Conservation (phyloP, 2,888 invertebrate species). For the Pterostichus madidus region DNA sequence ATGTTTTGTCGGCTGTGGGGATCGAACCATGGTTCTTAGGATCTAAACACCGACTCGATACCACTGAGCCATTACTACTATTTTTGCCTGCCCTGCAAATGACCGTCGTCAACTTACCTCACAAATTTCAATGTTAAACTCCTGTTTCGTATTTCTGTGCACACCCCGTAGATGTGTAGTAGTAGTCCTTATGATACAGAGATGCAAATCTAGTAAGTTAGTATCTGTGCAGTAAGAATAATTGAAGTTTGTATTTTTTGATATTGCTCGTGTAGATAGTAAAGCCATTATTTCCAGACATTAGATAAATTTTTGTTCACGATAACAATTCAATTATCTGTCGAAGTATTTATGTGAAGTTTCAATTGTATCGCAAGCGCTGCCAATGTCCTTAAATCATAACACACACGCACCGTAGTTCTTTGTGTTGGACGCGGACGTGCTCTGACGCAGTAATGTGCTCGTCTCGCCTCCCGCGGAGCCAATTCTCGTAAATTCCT, state of each 20-base stretch:
- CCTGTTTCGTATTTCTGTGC: too few species aligned
- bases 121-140: too few species aligned
- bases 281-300: background rate
- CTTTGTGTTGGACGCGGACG: background rate
- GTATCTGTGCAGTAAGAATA: too few species aligned
- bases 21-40: too few species aligned
- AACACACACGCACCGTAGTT: background rate
- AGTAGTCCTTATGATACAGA: too few species aligned
- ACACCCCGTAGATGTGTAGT: too few species aligned
- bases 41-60: too few species aligned
- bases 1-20: too few species aligned
- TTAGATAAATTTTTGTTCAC: conserved; percentile 5
- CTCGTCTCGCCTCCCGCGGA: conserved; percentile 20
- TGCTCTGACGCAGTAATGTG: conserved; percentile 12
- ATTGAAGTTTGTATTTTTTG: background rate
- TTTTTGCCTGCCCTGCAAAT: too few species aligned
- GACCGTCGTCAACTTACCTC: too few species aligned
- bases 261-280: background rate
- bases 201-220: too few species aligned
- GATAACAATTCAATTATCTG: conserved; percentile 17
- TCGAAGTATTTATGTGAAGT: conserved; percentile 11
- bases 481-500: conserved; percentile 51
- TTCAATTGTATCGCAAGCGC: conserved; percentile 7
- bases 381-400: conserved; percentile 33
- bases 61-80: too few species aligned